Evolutionary conservation across 2,888 invertebrate species (phyloP).

Genomic region (Torymus auratus): DNA sequence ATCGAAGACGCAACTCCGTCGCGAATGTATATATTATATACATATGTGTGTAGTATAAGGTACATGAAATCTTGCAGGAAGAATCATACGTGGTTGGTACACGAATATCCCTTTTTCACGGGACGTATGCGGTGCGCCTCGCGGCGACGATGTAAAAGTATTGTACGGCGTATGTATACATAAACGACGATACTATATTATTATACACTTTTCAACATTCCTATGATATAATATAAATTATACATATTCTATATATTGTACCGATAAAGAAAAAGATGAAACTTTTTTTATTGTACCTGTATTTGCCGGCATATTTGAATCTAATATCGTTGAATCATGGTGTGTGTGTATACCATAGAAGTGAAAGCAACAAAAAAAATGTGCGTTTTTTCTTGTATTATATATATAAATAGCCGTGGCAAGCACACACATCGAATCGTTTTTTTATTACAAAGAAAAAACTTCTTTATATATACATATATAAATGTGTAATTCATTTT

Average conservation of each 20-base stretch:
- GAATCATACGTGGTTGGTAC: no score
- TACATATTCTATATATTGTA: slow-evolving; percentile 30
- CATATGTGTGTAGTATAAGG: no score
- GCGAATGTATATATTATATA: no score
- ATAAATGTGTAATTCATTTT: slow-evolving; percentile 21
- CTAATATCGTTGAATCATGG: slow-evolving; percentile 5
- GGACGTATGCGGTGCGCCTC: no score
- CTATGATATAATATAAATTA: slow-evolving; percentile 10
- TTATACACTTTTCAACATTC: no score
- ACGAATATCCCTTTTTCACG: no score
- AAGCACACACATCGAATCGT: slow-evolving; percentile 5
- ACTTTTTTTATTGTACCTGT: slow-evolving; percentile 22
- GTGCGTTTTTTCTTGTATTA: slow-evolving; percentile 28
- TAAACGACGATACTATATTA: no score
- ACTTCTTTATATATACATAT: slow-evolving; percentile 6
- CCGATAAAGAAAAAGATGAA: slow-evolving; percentile 12
- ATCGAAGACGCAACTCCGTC: no score
- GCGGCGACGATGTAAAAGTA: no score
- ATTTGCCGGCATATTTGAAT: slow-evolving; percentile 21
- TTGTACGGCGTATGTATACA: no score
- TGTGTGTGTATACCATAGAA: slow-evolving; percentile 3
- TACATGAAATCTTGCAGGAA: no score
- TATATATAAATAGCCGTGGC: slow-evolving; percentile 1
- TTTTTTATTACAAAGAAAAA: slow-evolving; percentile 28
- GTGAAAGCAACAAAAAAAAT: slow-evolving; percentile 4